Evolutionary conservation across 1,140 invertebrate species (phyloP), one percentile per base, ranked within the genome.

Genomic region (Anastrepha obliqua): DNA sequence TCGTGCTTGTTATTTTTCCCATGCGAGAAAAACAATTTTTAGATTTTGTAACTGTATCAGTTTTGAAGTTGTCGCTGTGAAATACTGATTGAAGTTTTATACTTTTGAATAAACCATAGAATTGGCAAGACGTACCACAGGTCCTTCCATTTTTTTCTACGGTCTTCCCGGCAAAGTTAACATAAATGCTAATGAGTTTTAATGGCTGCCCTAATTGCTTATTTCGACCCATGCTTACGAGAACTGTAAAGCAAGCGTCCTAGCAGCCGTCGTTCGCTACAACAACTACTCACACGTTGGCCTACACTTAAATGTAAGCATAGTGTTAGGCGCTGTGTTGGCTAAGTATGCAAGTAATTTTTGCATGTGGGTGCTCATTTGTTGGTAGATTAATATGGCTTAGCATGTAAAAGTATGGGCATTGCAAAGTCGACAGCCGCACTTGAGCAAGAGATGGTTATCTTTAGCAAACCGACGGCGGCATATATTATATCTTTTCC

Each of bases 111-210:
- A 29, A 29, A 29, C 29, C 29, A 29, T 29, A 29, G 29, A 29
- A 29, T 29, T 29, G 29, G 29, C 29, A 29, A 29, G 29, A 29
- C 29, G 29, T 29, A 29, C 29, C 29, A 29, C 29, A 29, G 29
- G 29, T 29, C 29, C 29, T 29, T 29, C 1, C 29, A 29, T 29
- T 29, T 29, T 29, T 29, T 29, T 0, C 29, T 29, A 29, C 29
- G 29, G 29, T 29, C 29, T 29, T 29, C 29, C 29, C 29, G 29
- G 29, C 29, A 0, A 29, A 29, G 29, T 29, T 29, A 29, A 29
- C 29, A 29, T 44, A 17, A 74, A 74, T 74, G 42, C 67, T 74
- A 74, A 74, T 74, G 67, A 74, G 67, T 42, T 15, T 74, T 74
- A 74, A 74, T 44, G 67, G 13, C 42, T 17, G 2, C 39, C 42